phyloP scores from a whole-genome alignment of 1,140 invertebrate species.

The Argopecten irradians region DNA sequence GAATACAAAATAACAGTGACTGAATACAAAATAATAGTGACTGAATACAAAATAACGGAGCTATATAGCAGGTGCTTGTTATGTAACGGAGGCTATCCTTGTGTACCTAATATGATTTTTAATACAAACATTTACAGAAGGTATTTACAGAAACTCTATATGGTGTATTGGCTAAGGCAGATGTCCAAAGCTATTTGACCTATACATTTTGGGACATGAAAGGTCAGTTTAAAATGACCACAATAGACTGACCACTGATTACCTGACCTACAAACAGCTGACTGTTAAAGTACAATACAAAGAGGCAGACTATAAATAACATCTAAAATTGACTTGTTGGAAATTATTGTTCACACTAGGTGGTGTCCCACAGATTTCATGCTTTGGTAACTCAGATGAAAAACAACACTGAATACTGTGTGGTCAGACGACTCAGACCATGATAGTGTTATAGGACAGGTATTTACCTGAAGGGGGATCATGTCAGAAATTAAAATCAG shows the following conservation, averaged over 20 bases:
- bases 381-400: conserved; percentile 20
- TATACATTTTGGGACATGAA: background rate
- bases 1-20: background rate
- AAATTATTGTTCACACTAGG: background rate
- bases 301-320: no score
- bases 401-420: background rate
- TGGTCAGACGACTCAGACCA: no score
- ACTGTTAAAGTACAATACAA: background rate
- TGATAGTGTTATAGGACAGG: no score
- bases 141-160: background rate
- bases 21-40: background rate
- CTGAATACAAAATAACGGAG: background rate
- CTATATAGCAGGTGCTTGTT: background rate
- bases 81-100: background rate
- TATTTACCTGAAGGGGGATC: no score
- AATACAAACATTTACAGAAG: background rate
- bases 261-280: background rate
- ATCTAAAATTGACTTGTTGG: background rate
- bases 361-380: background rate
- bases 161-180: background rate
- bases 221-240: conserved; percentile 20
- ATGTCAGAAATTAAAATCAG: no score
- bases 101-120: background rate
- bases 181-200: background rate
- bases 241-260: background rate